These are phyloP conservation scores for Tipula lateralis DNA, from an alignment of 2,888 invertebrate species.

Conservation along the genomic window DNA sequence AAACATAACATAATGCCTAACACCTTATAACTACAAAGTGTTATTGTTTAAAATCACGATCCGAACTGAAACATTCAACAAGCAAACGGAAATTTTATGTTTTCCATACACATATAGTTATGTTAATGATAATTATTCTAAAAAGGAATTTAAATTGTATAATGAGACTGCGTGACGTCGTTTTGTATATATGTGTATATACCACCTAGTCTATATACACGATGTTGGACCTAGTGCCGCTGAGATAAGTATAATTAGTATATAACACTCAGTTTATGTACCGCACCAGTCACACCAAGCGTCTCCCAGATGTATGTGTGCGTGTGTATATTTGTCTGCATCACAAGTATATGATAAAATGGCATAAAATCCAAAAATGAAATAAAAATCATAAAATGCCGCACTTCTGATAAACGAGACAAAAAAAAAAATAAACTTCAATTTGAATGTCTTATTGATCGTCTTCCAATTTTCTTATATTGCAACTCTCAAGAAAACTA, in stretches of 20 bases:
- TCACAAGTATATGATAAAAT: background rate
- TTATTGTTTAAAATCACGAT: background rate
- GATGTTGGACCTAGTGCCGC: too few species aligned
- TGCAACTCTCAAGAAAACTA: background rate
- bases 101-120: background rate
- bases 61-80: background rate
- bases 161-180: background rate
- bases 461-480: background rate
- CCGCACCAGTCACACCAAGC: background rate
- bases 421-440: background rate
- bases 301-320: background rate
- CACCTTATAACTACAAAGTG: background rate
- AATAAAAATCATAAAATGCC: background rate
- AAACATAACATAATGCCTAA: background rate
- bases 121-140: background rate
- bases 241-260: too few species aligned
- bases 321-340: background rate
- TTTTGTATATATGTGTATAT: background rate
- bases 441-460: conserved; percentile 7
- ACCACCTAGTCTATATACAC: too few species aligned
- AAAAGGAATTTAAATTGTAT: background rate
- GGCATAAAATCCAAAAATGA: background rate
- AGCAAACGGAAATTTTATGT: background rate
- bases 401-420: background rate
- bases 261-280: too few species aligned